phyloP scores from a whole-genome alignment of 1,140 invertebrate genomes.

The Bombus difficillimus region DNA sequence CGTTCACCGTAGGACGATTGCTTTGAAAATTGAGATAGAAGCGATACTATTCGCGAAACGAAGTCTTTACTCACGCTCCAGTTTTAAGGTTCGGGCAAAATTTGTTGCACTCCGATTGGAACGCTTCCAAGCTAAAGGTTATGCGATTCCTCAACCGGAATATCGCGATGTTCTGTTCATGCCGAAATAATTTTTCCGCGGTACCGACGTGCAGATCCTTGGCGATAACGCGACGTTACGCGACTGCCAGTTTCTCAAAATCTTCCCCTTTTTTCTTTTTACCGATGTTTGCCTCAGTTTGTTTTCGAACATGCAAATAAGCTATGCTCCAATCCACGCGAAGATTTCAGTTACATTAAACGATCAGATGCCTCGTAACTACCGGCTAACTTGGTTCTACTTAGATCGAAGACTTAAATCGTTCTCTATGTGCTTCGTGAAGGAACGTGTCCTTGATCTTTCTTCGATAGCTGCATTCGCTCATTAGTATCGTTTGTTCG shows the following conservation, averaged over 20 bases:
- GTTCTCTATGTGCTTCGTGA: not conserved
- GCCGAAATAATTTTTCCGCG: slow-evolving; percentile 59
- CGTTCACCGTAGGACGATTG: slow-evolving; percentile 13
- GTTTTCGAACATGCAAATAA: not conserved
- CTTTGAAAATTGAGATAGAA: slow-evolving; percentile 34
- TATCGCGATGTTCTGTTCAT: slow-evolving; percentile 53
- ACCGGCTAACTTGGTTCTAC: not conserved
- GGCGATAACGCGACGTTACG: not conserved
- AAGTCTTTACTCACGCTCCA: slow-evolving; percentile 55
- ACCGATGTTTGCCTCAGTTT: not conserved
- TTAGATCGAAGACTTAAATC: not conserved
- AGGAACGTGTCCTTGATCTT: not conserved
- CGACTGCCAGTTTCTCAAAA: not conserved
- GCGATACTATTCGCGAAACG: slow-evolving; percentile 25
- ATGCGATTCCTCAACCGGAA: slow-evolving; percentile 57
- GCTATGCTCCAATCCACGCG: not conserved
- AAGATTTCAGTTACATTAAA: not conserved
- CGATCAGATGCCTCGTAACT: not conserved
- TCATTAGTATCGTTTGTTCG: not conserved
- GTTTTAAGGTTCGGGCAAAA: slow-evolving; percentile 51
- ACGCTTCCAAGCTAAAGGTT: slow-evolving; percentile 55
- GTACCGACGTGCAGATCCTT: slow-evolving; percentile 13
- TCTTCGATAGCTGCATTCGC: not conserved
- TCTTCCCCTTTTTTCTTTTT: not conserved
- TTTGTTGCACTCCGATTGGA: slow-evolving; percentile 62